These are phyloP conservation scores for Esox masquinongy DNA, from an alignment of 2,797 vertebrate species.

Conservation along the genomic window DNA sequence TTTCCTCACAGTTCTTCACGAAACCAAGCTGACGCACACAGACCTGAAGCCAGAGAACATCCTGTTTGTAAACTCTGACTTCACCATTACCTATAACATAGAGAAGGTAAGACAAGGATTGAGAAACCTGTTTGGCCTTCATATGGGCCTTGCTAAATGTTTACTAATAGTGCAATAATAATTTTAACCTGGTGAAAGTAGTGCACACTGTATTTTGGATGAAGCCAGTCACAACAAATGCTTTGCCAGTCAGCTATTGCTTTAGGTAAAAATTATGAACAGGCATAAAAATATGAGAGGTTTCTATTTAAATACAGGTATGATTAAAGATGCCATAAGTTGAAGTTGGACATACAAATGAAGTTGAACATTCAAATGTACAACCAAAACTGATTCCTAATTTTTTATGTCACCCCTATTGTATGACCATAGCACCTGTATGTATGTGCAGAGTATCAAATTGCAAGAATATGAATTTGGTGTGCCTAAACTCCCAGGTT, in stretches of 20 bases:
- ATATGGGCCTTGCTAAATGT: neutral
- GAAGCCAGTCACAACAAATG: neutral
- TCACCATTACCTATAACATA: slow-evolving; percentile 90
- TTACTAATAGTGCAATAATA: neutral
- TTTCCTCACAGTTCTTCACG: slow-evolving; percentile 86
- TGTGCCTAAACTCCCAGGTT: neutral
- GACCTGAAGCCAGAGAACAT: slow-evolving; percentile 99
- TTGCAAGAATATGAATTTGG: no score
- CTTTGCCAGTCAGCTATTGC: neutral
- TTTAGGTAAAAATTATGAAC: slow-evolving; percentile 1
- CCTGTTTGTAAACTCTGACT: slow-evolving; percentile 95
- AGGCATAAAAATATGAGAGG: neutral
- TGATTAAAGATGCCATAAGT: neutral
- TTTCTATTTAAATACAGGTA: neutral
- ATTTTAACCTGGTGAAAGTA: neutral
- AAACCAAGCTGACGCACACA: slow-evolving; percentile 97
- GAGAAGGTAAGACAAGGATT: slow-evolving; percentile 85
- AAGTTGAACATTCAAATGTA: no score
- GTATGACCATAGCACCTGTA: no score
- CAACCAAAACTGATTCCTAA: no score
- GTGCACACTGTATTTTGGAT: neutral
- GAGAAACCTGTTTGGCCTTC: neutral
- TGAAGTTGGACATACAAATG: no score
- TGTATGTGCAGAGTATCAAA: no score
- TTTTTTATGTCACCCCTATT: no score